A percentile compares a stretch with the other conserved stretches of the same genome.
Conservation (phyloP, 2,797 vertebrate genomes). For the Vultur gryphus region DNA sequence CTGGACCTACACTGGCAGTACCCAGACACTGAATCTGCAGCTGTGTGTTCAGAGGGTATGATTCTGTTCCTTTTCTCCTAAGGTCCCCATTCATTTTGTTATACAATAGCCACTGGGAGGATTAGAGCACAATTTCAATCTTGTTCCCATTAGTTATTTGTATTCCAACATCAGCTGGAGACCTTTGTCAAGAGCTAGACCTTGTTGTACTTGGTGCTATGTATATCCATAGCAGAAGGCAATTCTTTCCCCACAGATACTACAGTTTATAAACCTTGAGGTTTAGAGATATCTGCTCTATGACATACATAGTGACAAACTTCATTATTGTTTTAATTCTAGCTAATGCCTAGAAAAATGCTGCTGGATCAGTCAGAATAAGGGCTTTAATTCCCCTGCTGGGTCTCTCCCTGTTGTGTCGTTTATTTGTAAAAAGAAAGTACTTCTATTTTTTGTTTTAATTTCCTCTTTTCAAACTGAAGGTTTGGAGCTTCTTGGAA, state of each 20-base stretch:
- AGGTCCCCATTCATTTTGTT: not conserved
- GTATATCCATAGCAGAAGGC: constrained; percentile 35
- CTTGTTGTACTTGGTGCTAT: constrained; percentile 30
- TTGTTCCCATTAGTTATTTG: constrained; percentile 45
- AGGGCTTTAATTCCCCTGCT: constrained; percentile 36
- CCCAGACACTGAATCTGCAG: not conserved
- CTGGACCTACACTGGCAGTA: not conserved
- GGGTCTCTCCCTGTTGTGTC: constrained; percentile 6
- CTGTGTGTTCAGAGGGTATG: not conserved
- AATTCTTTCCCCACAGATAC: constrained; percentile 48
- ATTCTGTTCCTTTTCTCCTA: not conserved
- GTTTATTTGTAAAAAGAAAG: constrained; percentile 24
- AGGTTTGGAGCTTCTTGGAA: constrained; percentile 9
- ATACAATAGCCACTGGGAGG: constrained; percentile 26
- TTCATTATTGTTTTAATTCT: constrained; percentile 49
- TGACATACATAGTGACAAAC: constrained; percentile 42
- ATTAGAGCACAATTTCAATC: constrained; percentile 47
- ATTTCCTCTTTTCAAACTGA: not conserved
- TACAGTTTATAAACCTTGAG: constrained; percentile 45
- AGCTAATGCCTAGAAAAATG: constrained; percentile 44
- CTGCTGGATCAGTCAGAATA: constrained; percentile 36
- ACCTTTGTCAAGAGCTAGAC: constrained; percentile 57
- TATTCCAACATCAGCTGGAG: constrained; percentile 53
- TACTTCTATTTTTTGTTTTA: not conserved
- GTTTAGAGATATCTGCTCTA: constrained; percentile 28